phyloP scores from a whole-genome alignment of 1,140 invertebrate genomes.

The Diachasma alloeum region DNA sequence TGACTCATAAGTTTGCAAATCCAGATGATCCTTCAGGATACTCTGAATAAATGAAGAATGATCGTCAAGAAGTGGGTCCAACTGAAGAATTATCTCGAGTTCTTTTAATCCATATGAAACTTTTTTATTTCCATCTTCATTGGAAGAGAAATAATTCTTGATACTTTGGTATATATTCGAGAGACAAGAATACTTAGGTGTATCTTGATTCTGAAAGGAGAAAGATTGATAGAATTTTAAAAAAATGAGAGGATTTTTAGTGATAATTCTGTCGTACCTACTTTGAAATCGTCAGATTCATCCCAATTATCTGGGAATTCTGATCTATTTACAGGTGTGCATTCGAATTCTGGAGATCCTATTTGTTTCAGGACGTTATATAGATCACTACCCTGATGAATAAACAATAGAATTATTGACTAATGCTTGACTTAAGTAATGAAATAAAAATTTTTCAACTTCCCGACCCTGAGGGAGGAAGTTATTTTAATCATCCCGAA shows the following conservation, averaged over 20 bases:
- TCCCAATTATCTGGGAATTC: neutral
- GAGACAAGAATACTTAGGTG: neutral
- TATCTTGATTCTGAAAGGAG: slow-evolving; percentile 25
- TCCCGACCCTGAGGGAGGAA: too few relatives aligned
- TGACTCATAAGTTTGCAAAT: neutral
- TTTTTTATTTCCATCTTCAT: slow-evolving; percentile 38
- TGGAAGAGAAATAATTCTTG: neutral
- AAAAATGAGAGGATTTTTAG: too few relatives aligned
- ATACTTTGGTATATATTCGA: neutral
- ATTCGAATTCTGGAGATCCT: slow-evolving; percentile 57
- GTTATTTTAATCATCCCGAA: too few relatives aligned
- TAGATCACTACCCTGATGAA: slow-evolving; percentile 51
- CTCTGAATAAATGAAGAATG: slow-evolving; percentile 46
- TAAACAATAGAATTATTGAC: neutral
- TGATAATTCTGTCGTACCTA: neutral
- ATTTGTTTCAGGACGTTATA: slow-evolving; percentile 46
- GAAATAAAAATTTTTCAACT: too few relatives aligned
- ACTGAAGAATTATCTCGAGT: slow-evolving; percentile 45
- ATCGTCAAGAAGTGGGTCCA: slow-evolving; percentile 54
- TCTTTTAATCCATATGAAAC: slow-evolving; percentile 35
- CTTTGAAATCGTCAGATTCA: slow-evolving; percentile 21
- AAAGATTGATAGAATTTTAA: too few relatives aligned
- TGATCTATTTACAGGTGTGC: slow-evolving; percentile 30
- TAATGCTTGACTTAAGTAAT: too few relatives aligned
- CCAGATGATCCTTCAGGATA: slow-evolving; percentile 35